These are phyloP conservation scores for Thunnus thynnus DNA, from an alignment of 2,113 vertebrate species.

Conservation along the genomic window DNA sequence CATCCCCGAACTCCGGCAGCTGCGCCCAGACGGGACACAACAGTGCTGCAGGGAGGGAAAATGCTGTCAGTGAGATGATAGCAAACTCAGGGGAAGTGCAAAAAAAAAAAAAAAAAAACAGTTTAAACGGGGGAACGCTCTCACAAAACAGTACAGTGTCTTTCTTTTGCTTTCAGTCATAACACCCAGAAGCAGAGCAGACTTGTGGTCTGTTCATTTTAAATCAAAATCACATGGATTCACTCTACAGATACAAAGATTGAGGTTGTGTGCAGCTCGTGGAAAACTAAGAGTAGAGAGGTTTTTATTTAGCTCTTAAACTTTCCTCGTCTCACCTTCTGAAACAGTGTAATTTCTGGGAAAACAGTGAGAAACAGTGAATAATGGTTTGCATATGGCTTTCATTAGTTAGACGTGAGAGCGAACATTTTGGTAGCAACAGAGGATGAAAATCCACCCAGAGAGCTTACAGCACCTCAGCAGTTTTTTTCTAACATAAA, in stretches of 20 bases:
- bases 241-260: not conserved
- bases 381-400: conserved; percentile 57
- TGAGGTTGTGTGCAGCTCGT: not conserved
- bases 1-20: conserved; percentile 88
- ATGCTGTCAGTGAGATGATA: not conserved
- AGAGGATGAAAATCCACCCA: not conserved
- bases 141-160: no score
- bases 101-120: not conserved
- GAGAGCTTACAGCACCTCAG: not conserved
- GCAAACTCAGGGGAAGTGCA: no score
- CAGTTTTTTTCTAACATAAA: not conserved
- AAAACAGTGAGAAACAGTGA: not conserved
- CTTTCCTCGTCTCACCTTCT: not conserved
- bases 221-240: conserved; percentile 50
- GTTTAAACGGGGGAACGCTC: no score
- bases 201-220: conserved; percentile 3
- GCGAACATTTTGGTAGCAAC: not conserved
- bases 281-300: not conserved
- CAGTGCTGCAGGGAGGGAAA: conserved; percentile 73
- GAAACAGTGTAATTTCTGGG: not conserved
- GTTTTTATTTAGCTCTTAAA: not conserved
- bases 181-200: not conserved
- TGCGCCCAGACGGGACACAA: conserved; percentile 74
- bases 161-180: conserved; percentile 5
- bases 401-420: conserved; percentile 52